Evolutionary conservation across 2,888 invertebrate species (phyloP).

Genomic region (Ypsolopha scabrella): DNA sequence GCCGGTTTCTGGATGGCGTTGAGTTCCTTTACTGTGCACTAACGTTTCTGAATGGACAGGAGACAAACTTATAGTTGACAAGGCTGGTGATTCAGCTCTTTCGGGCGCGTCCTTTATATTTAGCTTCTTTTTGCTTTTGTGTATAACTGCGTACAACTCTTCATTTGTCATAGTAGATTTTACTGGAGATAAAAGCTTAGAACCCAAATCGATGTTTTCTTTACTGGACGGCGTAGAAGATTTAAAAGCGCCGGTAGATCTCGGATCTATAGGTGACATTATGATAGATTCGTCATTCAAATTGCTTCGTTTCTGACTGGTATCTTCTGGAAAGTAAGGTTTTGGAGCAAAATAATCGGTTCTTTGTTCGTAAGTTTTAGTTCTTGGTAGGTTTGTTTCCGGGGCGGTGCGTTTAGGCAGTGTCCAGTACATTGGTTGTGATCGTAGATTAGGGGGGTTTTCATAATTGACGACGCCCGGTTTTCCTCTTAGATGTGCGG

Average conservation of each 20-base stretch:
- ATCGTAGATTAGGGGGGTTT: conserved; percentile 24
- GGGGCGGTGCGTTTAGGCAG: conserved; percentile 52
- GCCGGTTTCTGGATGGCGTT: conserved; percentile 72
- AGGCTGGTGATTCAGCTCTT: conserved; percentile 56
- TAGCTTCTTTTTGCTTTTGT: conserved; percentile 80
- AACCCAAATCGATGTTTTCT: conserved; percentile 62
- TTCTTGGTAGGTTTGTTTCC: conserved; percentile 21
- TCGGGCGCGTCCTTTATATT: conserved; percentile 73
- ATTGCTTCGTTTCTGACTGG: not conserved
- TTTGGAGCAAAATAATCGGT: conserved; percentile 21
- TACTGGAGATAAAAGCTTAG: conserved; percentile 72
- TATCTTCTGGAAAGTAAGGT: conserved; percentile 17
- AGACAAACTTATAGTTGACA: conserved; percentile 56
- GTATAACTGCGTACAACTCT: conserved; percentile 81
- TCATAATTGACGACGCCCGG: conserved; percentile 44
- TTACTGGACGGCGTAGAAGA: conserved; percentile 76
- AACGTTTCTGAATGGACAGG: conserved; percentile 63
- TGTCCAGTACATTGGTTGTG: conserved; percentile 69
- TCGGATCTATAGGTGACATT: conserved; percentile 78
- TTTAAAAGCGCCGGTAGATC: conserved; percentile 71
- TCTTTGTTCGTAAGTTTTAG: conserved; percentile 19
- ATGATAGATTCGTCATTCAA: conserved; percentile 52
- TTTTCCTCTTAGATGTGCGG: conserved; percentile 44
- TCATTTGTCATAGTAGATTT: conserved; percentile 84
- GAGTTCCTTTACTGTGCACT: conserved; percentile 46